Conservation (phyloP, 2,797 vertebrate species). For the Acanthornis magna region DNA sequence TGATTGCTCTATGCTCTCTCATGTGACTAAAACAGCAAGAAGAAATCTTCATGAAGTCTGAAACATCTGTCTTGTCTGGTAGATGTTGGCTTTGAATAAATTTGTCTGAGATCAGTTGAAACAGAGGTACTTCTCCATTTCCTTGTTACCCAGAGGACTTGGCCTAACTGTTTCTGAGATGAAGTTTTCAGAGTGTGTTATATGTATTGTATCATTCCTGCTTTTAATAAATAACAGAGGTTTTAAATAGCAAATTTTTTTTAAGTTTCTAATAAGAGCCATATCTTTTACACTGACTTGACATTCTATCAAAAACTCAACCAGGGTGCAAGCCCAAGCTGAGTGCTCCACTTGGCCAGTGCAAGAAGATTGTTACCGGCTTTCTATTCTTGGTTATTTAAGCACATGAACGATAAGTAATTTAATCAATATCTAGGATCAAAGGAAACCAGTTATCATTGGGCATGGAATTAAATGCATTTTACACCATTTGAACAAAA, state of each 20-base stretch:
- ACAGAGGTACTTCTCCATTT: background rate
- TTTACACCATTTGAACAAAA: background rate
- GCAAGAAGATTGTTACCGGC: background rate
- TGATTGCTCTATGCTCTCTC: background rate
- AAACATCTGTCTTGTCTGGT: slow-evolving; percentile 23
- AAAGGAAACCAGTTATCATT: background rate
- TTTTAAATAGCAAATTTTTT: background rate
- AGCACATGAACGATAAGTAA: background rate
- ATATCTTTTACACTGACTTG: background rate
- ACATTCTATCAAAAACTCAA: background rate
- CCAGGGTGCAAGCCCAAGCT: background rate
- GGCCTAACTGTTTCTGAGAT: slow-evolving; percentile 8
- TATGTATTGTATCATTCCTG: background rate
- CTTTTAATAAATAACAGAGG: slow-evolving; percentile 27
- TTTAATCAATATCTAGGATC: background rate
- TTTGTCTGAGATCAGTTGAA: slow-evolving; percentile 2
- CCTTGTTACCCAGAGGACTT: background rate
- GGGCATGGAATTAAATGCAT: background rate
- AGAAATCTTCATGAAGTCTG: background rate
- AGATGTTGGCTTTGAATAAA: background rate
- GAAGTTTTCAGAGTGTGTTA: slow-evolving; percentile 4
- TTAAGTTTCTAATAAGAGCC: background rate
- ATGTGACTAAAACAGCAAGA: background rate
- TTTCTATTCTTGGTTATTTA: background rate
- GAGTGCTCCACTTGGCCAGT: background rate